These are phyloP conservation scores for Meteorus sp. DNA, from an alignment of 1,140 invertebrate genomes.

Conservation along the genomic window DNA sequence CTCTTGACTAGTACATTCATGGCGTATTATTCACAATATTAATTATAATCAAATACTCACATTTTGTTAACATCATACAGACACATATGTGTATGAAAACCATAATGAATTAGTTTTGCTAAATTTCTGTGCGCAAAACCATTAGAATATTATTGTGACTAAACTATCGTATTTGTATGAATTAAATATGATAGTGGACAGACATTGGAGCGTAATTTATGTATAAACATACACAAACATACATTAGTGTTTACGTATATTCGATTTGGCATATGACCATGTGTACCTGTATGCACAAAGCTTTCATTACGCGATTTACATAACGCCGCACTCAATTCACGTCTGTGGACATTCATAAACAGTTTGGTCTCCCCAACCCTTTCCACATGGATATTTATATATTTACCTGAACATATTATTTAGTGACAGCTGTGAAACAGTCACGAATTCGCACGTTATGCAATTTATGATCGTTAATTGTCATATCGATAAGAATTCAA, in stretches of 20 bases:
- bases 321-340: constrained; percentile 39
- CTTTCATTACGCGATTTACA: constrained; percentile 39
- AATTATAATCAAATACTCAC: too few species aligned
- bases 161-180: constrained; percentile 34
- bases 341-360: constrained; percentile 37
- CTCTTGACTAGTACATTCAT: too few species aligned
- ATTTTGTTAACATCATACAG: too few species aligned
- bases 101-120: constrained; percentile 45
- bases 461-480: constrained; percentile 31
- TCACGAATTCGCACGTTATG: background rate
- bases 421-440: background rate
- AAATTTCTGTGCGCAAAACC: constrained; percentile 48
- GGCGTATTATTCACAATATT: too few species aligned
- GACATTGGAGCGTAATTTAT: constrained; percentile 13
- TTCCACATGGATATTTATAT: too few species aligned
- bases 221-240: too few species aligned
- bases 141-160: constrained; percentile 43
- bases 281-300: background rate
- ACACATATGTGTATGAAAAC: too few species aligned
- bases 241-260: constrained; percentile 15
- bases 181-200: constrained; percentile 16
- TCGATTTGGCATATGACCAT: constrained; percentile 11
- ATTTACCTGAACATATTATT: background rate
- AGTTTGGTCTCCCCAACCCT: too few species aligned
- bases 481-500: background rate